Evolutionary conservation across 2,797 vertebrate genomes (phyloP), one percentile per base, ranked within the genome.

Genomic region (Nasua narica): DNA sequence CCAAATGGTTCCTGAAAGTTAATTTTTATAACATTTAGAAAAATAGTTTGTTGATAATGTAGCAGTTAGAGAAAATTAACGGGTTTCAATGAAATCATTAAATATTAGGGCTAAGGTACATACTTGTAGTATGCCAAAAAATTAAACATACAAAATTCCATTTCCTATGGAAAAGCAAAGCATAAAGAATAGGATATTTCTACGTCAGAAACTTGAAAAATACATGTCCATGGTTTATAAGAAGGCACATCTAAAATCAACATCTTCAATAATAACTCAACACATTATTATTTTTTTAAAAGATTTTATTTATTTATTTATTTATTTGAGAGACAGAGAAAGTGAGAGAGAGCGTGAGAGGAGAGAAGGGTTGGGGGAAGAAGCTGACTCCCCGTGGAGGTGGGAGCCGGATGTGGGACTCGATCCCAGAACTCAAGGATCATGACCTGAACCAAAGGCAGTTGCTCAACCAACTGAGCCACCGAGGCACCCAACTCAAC

Each of bases 1-100:
- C 91, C 96, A 79, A 98, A 86, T 32, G 94, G 92, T 46, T 97
- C 94, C 96, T 97, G 97, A 65, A 97, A 97, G 76, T 97, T 62
- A 95, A 97, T 93, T 86, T 94, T 70, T 86, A 37, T 40, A 29
- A 69, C 74, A 76, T 83, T 94, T 79, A 97, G 87, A 82, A 93
- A 95, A 81, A 91, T 7, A 54, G 23, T 78, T 56, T 82, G 62
- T 8, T 79, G 65, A 50, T 69, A 37, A 76, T 21, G 15, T 27
- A 77, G 29, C 37, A 88, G 18, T 65, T 70, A 89, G 10, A 93
- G 58, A 85, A 95, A 95, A 91, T 43, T 25, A 94, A 86, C 11
- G 69, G 60, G 72, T 82, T 89, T 76, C 40, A 74, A 65, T 16
- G 82, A 69, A 74, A 50, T 35, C 70, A 60, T 69, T 94, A 58